phyloP scores from a whole-genome alignment of 2,888 invertebrate genomes.

The Gasteruption jaculator region DNA sequence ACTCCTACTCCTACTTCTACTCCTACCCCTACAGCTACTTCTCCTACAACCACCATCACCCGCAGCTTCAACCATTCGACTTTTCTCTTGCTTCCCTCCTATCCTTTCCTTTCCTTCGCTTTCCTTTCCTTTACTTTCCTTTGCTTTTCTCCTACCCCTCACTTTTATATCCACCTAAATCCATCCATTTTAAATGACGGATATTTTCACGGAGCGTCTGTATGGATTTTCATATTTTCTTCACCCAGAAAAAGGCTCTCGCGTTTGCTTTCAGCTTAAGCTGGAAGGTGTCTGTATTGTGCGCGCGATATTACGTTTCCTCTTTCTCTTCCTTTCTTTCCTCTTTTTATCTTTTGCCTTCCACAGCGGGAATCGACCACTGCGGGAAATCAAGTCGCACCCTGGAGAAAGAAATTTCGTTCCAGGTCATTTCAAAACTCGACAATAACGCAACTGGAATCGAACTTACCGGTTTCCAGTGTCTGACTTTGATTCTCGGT shows the following conservation, averaged over 20 bases:
- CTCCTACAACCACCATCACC: conserved; percentile 11
- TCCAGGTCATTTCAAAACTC: too few species aligned
- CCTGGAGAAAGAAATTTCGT: too few species aligned
- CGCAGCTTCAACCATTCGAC: conserved; percentile 24
- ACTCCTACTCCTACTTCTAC: conserved; percentile 13
- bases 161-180: conserved; percentile 48
- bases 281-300: too few species aligned
- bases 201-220: conserved; percentile 46
- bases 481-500: too few species aligned
- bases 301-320: too few species aligned
- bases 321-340: too few species aligned
- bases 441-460: too few species aligned
- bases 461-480: too few species aligned
- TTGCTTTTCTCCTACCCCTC: conserved; percentile 33
- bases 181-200: conserved; percentile 51
- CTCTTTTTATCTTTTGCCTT: too few species aligned
- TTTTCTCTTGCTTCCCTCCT: conserved; percentile 27
- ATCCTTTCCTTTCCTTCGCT: conserved; percentile 21
- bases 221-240: conserved; percentile 45
- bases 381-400: too few species aligned
- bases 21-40: conserved; percentile 19
- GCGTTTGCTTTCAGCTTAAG: too few species aligned
- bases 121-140: conserved; percentile 17
- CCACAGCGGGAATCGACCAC: too few species aligned
- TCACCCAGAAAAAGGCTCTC: conserved; percentile 18